Conservation (phyloP, 2,113 vertebrate species). For the Lampris incognitus region DNA sequence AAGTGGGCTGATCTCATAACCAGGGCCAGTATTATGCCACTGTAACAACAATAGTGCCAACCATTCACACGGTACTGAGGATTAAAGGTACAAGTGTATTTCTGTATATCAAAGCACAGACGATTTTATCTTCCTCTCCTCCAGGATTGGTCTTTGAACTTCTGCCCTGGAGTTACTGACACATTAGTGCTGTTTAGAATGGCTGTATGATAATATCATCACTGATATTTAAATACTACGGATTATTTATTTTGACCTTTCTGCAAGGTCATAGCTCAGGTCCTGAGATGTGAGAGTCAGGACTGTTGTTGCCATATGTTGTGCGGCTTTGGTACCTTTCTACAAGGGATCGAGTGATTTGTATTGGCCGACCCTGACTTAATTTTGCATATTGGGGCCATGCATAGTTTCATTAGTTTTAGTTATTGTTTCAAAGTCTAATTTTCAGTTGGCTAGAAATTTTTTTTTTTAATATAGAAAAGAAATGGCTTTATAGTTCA, state of each 20-base stretch:
- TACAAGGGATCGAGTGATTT: slow-evolving; percentile 46
- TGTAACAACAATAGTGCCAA: no score
- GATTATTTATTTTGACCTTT: background rate
- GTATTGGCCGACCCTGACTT: slow-evolving; percentile 43
- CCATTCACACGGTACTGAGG: background rate
- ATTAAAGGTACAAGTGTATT: no score
- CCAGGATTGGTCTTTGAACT: background rate
- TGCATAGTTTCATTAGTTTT: no score
- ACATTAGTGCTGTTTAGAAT: background rate
- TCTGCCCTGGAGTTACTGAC: background rate
- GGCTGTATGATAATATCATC: background rate
- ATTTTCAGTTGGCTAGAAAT: no score
- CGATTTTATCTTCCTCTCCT: background rate
- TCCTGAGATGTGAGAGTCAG: slow-evolving; percentile 26
- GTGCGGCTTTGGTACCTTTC: slow-evolving; percentile 49
- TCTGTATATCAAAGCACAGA: background rate
- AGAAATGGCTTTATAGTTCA: no score
- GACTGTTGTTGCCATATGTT: slow-evolving; percentile 24
- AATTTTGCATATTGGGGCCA: no score
- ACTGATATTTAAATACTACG: no score
- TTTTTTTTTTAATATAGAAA: no score
- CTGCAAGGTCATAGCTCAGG: slow-evolving; percentile 5
- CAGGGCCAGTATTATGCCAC: background rate
- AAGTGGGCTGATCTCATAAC: background rate
- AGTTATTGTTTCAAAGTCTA: no score